Percentiles rank a stretch among this genome's conserved stretches.
Evolutionary conservation across 2,113 vertebrate genomes (phyloP).

Genomic region (Hippoglossus stenolepis): DNA sequence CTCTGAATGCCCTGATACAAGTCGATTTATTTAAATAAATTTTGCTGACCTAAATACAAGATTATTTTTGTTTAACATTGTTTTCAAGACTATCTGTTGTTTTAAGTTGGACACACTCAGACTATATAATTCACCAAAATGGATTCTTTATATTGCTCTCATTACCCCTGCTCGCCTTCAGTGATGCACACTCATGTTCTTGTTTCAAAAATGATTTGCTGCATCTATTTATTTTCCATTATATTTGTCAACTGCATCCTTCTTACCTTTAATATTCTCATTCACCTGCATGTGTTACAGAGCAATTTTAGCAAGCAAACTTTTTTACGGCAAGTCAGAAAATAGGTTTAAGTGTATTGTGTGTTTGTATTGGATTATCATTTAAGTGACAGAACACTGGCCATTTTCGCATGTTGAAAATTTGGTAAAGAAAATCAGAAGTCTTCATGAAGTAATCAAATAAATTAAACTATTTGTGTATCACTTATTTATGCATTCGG

Average conservation of each 20-base stretch:
- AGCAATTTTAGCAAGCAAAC: neutral
- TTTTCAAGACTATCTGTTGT: neutral
- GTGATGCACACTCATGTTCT: neutral
- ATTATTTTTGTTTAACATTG: neutral
- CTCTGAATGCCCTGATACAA: too few species aligned
- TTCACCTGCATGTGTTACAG: neutral
- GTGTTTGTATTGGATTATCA: neutral
- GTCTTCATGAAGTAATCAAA: neutral
- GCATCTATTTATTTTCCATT: neutral
- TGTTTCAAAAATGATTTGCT: neutral
- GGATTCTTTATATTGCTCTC: neutral
- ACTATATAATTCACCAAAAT: neutral
- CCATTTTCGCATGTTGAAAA: neutral
- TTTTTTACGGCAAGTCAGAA: neutral
- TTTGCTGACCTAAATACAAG: too few species aligned
- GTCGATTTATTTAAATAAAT: conserved; percentile 6
- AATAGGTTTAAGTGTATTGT: neutral
- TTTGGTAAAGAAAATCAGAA: too few species aligned
- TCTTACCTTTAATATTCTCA: neutral
- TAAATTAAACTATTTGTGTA: neutral
- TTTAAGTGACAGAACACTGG: conserved; percentile 15
- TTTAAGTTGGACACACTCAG: neutral
- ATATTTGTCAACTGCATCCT: neutral
- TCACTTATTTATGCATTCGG: neutral
- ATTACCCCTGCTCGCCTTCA: neutral